A percentile compares a stretch with the other conserved stretches of the same genome.
phyloP scores from a whole-genome alignment of 2,113 vertebrate genomes.

The Myrmophylax atrothorax region DNA sequence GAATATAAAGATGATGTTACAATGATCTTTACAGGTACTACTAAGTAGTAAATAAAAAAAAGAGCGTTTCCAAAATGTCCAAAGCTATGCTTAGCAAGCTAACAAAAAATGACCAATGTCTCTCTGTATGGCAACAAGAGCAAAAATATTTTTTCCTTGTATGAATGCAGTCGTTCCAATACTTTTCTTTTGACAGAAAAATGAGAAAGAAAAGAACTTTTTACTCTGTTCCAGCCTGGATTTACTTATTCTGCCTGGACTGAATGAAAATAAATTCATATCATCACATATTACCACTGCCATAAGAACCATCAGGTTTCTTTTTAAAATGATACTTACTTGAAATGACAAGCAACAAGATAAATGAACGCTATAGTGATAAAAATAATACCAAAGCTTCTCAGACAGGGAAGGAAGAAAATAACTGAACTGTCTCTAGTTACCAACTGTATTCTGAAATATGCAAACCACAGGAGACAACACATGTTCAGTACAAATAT shows the following conservation, averaged over 20 bases:
- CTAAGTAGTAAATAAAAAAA: neutral
- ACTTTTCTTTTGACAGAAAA: neutral
- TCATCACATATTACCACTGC: neutral
- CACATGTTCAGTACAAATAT: neutral
- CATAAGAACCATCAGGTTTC: neutral
- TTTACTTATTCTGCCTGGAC: neutral
- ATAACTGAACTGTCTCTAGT: neutral
- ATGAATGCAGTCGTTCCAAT: neutral
- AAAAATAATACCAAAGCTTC: neutral
- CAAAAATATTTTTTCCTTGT: neutral
- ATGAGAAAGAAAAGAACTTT: neutral
- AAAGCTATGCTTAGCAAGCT: neutral
- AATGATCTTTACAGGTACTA: neutral
- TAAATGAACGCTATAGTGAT: neutral
- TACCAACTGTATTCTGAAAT: neutral
- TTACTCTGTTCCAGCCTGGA: neutral
- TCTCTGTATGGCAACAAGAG: neutral
- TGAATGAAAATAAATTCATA: neutral
- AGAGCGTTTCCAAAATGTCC: neutral
- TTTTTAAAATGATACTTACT: neutral
- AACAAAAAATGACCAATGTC: neutral
- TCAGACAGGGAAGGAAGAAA: neutral
- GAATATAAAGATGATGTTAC: neutral
- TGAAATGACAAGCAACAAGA: neutral
- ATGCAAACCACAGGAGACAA: neutral